phyloP scores from a whole-genome alignment of 2,888 invertebrate species.

The Aproaerema taeniolella region DNA sequence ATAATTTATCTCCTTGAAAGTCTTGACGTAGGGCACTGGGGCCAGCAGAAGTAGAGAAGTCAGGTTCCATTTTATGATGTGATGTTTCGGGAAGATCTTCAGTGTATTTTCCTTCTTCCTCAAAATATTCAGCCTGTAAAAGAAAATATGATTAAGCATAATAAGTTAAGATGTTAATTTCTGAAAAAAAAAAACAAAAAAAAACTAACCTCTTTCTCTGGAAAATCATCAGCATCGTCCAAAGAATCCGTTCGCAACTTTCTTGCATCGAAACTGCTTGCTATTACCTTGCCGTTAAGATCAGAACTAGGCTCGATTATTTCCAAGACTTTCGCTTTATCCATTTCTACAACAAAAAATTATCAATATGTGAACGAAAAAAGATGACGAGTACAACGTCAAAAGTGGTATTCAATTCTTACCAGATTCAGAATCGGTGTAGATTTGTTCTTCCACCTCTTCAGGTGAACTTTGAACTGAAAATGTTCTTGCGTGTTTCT shows the following conservation, averaged over 20 bases:
- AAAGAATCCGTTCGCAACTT: slow-evolving; percentile 70
- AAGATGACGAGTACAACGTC: not conserved
- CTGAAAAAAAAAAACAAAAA: slow-evolving; percentile 3
- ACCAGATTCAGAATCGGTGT: slow-evolving; percentile 75
- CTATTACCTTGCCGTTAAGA: slow-evolving; percentile 48
- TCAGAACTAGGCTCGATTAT: slow-evolving; percentile 71
- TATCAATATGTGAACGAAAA: not conserved
- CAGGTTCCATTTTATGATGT: slow-evolving; percentile 12
- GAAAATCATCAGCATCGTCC: slow-evolving; percentile 73
- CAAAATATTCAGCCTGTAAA: slow-evolving; percentile 54
- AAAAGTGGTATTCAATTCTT: slow-evolving; percentile 6
- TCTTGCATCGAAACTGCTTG: slow-evolving; percentile 62
- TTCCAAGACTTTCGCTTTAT: slow-evolving; percentile 72
- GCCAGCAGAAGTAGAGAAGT: not conserved
- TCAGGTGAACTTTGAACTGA: slow-evolving; percentile 75
- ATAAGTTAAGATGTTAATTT: not conserved
- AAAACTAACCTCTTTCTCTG: slow-evolving; percentile 63
- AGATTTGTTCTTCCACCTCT: slow-evolving; percentile 73
- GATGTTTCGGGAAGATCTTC: slow-evolving; percentile 32
- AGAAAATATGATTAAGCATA: slow-evolving; percentile 10
- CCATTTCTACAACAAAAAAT: slow-evolving; percentile 53
- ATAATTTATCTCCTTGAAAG: slow-evolving; percentile 34
- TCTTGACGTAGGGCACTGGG: slow-evolving; percentile 23
- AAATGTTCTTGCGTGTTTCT: slow-evolving; percentile 65
- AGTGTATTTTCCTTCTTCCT: slow-evolving; percentile 46